Evolutionary conservation across 2,113 vertebrate genomes (phyloP), one percentile per base, ranked within the genome.

Genomic region (Spea multiplicata): DNA sequence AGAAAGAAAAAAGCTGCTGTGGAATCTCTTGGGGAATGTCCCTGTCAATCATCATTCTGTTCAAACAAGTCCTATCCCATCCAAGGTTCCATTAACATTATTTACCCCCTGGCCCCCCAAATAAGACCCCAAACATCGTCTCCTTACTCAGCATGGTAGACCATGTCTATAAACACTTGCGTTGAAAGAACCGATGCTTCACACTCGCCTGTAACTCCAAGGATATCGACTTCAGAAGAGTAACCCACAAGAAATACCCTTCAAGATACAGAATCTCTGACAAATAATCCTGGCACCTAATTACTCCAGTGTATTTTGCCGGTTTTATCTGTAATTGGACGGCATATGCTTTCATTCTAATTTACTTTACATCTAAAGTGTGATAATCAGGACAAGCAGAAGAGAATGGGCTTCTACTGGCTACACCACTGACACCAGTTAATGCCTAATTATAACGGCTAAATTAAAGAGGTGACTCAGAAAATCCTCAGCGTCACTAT

Each of bases 371-470:
- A 91, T 95, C 95, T 95, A 95, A 96, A 97, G 95, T 94, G 93
- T 95, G 96, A 96, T 97, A 97, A 98, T 98, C 96, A 97, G 97
- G 97, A 98, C 96, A 98, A 98, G 96, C 96, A 98, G 96, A 97
- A 96, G 94, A 95, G 96, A 98, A 94, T 93, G 95, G 93, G 91
- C 95, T 95, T 95, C 96, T 96, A 97, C 96, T 93, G 93, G 95
- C 95, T 94, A 92, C 94, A 94, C 92, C 95, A 94, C 94, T 95
- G 94, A 98, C 97, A 96, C 94, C 95, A 95, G 95, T 96, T 98
- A 98, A 97, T 97, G 95, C 94, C 95, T 98, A 97, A 98, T 99
- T 98, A 97, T 97, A 98, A 98, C 94, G 96, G 96, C 95, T 97
- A 96, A 97, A 98, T 99, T 98, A 98, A 96, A 97, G 95, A 95